Evolutionary conservation across 1,140 invertebrate genomes (phyloP).

Genomic region (Pachypeltis micranthus): DNA sequence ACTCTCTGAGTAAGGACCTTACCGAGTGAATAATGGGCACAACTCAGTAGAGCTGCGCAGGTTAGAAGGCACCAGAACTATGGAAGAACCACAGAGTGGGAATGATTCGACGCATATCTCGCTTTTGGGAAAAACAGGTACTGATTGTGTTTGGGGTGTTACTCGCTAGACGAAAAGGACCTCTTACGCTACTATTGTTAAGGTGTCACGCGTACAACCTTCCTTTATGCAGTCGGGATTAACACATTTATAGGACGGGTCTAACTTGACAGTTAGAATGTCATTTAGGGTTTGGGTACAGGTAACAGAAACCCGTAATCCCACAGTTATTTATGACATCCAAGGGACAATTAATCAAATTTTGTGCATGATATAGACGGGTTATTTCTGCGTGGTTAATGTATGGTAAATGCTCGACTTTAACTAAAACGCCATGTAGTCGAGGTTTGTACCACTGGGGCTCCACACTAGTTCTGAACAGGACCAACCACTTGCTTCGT

Average conservation of each 20-base stretch:
- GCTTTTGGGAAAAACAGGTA: neutral
- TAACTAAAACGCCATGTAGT: too few relatives aligned
- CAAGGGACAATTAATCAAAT: neutral
- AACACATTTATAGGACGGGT: neutral
- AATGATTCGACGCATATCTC: too few relatives aligned
- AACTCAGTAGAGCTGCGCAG: neutral
- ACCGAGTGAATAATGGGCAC: too few relatives aligned
- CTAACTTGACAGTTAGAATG: neutral
- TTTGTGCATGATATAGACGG: neutral
- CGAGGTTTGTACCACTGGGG: too few relatives aligned
- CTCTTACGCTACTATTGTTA: neutral
- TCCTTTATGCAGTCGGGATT: neutral
- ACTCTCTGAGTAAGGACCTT: too few relatives aligned
- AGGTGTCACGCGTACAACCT: neutral
- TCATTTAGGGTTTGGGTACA: neutral
- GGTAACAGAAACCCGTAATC: neutral
- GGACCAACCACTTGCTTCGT: too few relatives aligned
- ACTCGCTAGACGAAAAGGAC: neutral
- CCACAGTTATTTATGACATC: neutral
- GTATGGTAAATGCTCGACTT: neutral
- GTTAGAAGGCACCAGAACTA: neutral
- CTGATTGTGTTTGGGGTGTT: neutral
- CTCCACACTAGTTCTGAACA: too few relatives aligned
- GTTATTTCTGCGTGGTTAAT: neutral
- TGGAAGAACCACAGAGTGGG: neutral